Base-by-base conservation (phyloP, 2,888 invertebrate species). In the Cactoblastis cactorum region DNA sequence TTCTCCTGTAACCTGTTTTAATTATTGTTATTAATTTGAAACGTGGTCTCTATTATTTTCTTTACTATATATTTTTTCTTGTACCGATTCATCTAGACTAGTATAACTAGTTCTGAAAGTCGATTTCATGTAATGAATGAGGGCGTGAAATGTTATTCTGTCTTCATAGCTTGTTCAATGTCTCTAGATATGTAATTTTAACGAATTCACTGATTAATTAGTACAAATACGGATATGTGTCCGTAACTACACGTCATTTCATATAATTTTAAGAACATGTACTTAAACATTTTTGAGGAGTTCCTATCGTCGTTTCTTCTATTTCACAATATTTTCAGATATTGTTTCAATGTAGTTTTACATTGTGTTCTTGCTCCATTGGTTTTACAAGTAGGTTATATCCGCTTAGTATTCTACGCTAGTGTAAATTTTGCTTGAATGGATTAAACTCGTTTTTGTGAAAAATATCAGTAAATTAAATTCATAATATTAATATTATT, bases 151-250 rank as follows among this genome's bases (percentile, higher is more conserved):
- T 43, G 28, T 28, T 43, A 28, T 43, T 43, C 28, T 28, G 43
- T 43, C 43, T 43, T 28, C 28, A 28, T 28, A 15, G 28, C 43
- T 43, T 43, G 28, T 43, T 43, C 28, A 43, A 43, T 43, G 43
- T 15, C 15, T 43, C 28, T 43, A 43, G 28, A 43, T 28, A 17
- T 41, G 41, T 41, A 24, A 41, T 41, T 9, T 43, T 43, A 32
- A 28, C 43, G 28, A 28, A 43, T 17, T 43, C 17, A 43, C 28
- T 32, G 28, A 14, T 3, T 28, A 43, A 43, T 43, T 43, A 17
- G 43, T 43, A 43, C 43, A 43, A 43, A 28, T 43, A 24, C n/a
- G 22, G 24, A 43, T 15, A 32, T 43, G 28, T 28, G 6, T 28
- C n/a, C 11, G 28, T 43, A 43, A 43, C 28, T 43, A 28, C 8